A percentile compares a stretch with the other conserved stretches of the same genome.
These are phyloP conservation scores for Basileuterus tristriatus DNA, from an alignment of 2,797 vertebrate species.

Conservation along the genomic window DNA sequence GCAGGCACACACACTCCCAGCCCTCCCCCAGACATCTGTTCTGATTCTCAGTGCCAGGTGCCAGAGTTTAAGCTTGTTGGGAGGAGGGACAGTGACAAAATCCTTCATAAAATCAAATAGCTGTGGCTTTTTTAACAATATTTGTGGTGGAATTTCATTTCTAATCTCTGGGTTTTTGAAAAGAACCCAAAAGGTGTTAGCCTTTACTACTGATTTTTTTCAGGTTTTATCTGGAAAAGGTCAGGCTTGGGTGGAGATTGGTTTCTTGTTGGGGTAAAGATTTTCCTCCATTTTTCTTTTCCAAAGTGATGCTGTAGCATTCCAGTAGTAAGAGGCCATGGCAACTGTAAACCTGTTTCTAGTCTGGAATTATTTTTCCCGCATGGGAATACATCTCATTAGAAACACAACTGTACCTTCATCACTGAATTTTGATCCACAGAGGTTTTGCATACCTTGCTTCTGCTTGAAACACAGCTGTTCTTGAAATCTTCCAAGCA, in stretches of 20 bases:
- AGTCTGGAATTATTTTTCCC: not conserved
- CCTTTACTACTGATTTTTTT: not conserved
- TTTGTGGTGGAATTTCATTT: not conserved
- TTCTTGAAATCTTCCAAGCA: not conserved
- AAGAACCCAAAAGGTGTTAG: not conserved
- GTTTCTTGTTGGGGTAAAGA: not conserved
- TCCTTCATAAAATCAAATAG: not conserved
- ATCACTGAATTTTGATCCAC: not conserved
- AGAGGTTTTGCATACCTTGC: not conserved
- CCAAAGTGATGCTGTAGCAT: not conserved
- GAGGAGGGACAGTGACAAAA: not conserved
- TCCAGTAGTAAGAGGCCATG: not conserved
- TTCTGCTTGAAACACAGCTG: not conserved
- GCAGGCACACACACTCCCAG: not conserved
- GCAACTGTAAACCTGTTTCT: not conserved
- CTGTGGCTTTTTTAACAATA: not conserved
- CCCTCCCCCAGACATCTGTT: constrained; percentile 28
- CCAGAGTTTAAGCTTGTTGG: not conserved
- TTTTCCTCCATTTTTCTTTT: not conserved
- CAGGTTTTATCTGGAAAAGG: not conserved
- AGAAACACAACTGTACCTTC: not conserved
- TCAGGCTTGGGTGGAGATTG: not conserved
- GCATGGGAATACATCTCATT: not conserved
- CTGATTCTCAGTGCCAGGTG: not conserved
- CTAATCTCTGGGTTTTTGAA: not conserved